Base-by-base conservation (phyloP, 1,140 invertebrate genomes). In the Euwallacea similis region DNA sequence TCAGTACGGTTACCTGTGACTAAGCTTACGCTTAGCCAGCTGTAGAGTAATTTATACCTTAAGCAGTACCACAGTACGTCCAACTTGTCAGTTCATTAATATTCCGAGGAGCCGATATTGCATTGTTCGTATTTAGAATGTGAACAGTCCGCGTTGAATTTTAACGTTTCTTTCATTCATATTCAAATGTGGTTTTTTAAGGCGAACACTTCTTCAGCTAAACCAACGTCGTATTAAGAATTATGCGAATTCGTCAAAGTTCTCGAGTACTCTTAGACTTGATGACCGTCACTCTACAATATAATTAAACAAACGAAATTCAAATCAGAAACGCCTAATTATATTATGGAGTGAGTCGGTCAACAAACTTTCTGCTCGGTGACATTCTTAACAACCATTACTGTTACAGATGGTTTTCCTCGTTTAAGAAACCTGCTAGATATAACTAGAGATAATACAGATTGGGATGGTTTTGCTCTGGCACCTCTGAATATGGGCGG, bases 41-140 rank as follows among this genome's bases (percentile, higher is more conserved):
- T 9, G 58, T 7, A 42, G 21, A 33, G 21, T 42, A 60, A 60
- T 60, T 60, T 6, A 10, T 11, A 60, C 58, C 10, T 56, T 56
- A 56, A 56, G 54, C 54, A 42, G 10, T 56, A 56, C 16, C 11
- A 21, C 15, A 11, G 54, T 21, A 56, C 16, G 54, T 56, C 54
- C 11, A 56, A 11, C 54, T 16, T 33, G 21, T 56, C 11, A 9
- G 54, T 56, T 16, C 9, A 60, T 60, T 60, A 60, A 60, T 60
- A 60, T 60, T 33, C 58, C 16, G 16, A 41, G 7, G 58, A 60
- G 58, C 13, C 7, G 58, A 60, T 60, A 60, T 60, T 60, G 58
- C 58, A 60, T 60, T 60, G 58, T 60, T 21, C 58, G 58, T 60
- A 60, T 60, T 60, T 60, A 60, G 58, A 41, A 60, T 60, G 58